Base-by-base conservation (phyloP, 2,797 vertebrate species). In the Schizopygopsis pylzovi region DNA sequence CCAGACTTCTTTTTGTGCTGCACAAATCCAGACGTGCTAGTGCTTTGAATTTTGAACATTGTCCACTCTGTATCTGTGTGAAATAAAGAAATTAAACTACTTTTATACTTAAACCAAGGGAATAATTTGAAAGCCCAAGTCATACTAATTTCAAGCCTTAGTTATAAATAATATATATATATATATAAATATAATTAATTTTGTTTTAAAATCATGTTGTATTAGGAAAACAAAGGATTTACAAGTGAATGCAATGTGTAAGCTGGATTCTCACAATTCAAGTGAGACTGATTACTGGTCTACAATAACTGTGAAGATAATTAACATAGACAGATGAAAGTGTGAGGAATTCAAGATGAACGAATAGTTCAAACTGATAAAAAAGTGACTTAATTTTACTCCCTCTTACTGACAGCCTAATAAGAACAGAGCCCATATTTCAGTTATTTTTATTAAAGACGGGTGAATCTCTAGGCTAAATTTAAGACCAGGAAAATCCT, bases 401-500 rank as follows among this genome's bases (percentile, higher is more conserved):
- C 52, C 56, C 39, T 33, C 37, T 43, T 54, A 70, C 37, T 4
- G 37, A 72, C 37, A 56, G 22, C 25, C 37, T 39, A 82, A 20
- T 45, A 18, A 13, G 10, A 43, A 25, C 10, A 72, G 15, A 82
- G 25, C 13, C 13, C 6, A 33, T 71, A 20, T 82, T 59, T 70
- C 37, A 61, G 6, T 72, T 73, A n/a, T 75, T 63, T 73, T 73
- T 83, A 75, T 76, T 67, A 67, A 68, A 41, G 13, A 15, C 4
- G 20, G 2, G 37, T 37, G 13, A 76, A 67, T 37, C 84, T 81
- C 80, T 43, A 16, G 61, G 76, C 81, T 65, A 77, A 49, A 81
- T 83, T n/a, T 83, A 83, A 77, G 52, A 28, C 61, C 16, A 77
- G 76, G 84, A 87, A 72, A 52, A 82, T 72, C 65, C 59, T 68